Evolutionary conservation across 2,113 vertebrate species (phyloP).

Genomic region (Alligator sinensis): DNA sequence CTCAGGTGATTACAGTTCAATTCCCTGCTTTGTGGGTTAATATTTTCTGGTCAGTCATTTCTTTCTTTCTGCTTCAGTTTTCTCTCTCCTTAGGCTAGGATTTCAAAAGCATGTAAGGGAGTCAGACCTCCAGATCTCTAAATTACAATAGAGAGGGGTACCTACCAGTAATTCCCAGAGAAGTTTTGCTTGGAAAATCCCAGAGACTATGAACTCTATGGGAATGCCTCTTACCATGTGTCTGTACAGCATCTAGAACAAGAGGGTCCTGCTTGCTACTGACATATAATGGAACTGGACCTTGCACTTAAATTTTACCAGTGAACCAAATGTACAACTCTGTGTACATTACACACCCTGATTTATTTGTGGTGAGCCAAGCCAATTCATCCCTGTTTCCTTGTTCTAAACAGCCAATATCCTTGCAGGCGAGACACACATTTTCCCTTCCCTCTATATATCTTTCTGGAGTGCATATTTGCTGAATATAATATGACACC

Average conservation of each 20-base stretch:
- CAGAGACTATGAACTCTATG: background rate
- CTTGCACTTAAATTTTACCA: background rate
- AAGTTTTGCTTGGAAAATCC: background rate
- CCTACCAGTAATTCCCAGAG: background rate
- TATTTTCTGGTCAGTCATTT: background rate
- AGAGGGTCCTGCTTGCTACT: background rate
- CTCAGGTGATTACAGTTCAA: background rate
- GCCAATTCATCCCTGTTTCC: constrained; percentile 22
- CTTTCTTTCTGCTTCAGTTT: background rate
- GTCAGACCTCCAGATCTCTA: background rate
- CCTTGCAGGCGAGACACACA: background rate
- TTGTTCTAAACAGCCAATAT: constrained; percentile 6
- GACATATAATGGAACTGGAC: background rate
- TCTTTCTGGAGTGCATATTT: background rate
- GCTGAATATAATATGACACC: constrained; percentile 58
- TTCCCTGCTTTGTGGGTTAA: background rate
- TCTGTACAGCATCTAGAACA: background rate
- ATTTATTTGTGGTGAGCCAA: constrained; percentile 34
- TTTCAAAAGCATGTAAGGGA: background rate
- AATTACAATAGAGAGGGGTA: background rate
- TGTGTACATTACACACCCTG: background rate
- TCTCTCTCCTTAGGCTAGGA: background rate
- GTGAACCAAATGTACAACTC: background rate
- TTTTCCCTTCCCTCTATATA: background rate
- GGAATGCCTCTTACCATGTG: background rate